Evolutionary conservation across 2,888 invertebrate species (phyloP), one percentile per base, ranked within the genome.

Genomic region (Trypoxylon attenuatum): DNA sequence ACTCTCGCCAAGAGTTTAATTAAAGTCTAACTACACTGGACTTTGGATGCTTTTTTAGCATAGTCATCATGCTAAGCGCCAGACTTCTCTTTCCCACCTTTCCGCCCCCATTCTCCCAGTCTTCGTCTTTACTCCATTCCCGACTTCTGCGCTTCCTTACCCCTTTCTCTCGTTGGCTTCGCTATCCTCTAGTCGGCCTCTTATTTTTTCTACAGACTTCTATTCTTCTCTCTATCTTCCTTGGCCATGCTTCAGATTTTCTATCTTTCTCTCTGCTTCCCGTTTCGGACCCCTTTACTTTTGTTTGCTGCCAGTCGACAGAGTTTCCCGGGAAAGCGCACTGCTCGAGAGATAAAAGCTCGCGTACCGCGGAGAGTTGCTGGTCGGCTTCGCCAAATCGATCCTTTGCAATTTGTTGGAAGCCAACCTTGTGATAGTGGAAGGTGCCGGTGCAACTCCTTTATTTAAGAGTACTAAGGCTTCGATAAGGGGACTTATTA

Each of bases 1-100:
- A 70, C 68, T 60, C 41, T 25, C 43, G 21, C 39, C 23, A 33
- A 4, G 41, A 58, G 60, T 71, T 71, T 69, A 69, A 71, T 71
- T 69, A 69, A 69, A 69, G 25, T 63, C 57, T 55, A 62, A 66
- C 52, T 62, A 58, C 55, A 45, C 27, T 50, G 39, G 49, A 58
- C 23, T 33, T 23, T 53, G 54, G 41, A 53, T 61, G 69, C 58
- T 57, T 65, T 65, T 69, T 69, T 65, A 51, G 60, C 45, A 23
- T 56, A 53, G 54, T 68, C 68, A 53, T 61, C 33, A 33, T 33
- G 25, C 50, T 57, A 64, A 68, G 50, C 54, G 25, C 38, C 46
- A 42, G 22, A 25, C 25, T 53, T 39, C n/a, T 18, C 10, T 27
- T 45, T 8, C 41, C 33, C 27, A 29, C 49, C 42, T 33, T 52